These are phyloP conservation scores for Recurvirostra avosetta DNA, from an alignment of 2,113 vertebrate species.

Conservation along the genomic window DNA sequence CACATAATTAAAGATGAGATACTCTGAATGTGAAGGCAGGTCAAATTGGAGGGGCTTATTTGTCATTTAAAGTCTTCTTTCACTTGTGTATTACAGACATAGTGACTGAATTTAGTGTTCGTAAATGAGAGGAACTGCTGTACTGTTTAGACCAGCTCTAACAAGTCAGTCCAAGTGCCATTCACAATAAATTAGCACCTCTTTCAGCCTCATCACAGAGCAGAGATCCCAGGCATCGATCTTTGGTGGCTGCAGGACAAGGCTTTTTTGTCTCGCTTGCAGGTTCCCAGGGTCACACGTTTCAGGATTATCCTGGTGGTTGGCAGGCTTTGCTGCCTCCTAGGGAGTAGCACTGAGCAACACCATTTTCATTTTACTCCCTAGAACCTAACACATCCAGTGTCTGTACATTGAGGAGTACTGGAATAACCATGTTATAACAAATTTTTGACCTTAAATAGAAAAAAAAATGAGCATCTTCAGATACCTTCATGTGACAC, in stretches of 20 bases:
- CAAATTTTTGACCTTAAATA: background rate
- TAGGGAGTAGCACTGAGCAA: background rate
- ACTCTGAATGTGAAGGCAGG: background rate
- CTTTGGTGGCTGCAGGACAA: background rate
- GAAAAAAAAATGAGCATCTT: background rate
- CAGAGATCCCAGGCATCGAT: background rate
- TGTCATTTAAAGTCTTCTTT: background rate
- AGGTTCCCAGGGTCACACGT: rapidly evolving
- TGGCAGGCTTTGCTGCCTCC: background rate
- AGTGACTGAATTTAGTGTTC: background rate
- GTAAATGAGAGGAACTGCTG: background rate
- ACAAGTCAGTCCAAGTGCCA: background rate
- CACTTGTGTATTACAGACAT: background rate
- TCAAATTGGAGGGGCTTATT: background rate
- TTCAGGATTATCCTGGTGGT: background rate
- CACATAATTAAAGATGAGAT: background rate
- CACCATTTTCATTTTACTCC: background rate
- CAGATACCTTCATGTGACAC: background rate
- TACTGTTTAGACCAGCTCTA: background rate
- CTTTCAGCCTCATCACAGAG: background rate
- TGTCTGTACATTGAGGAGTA: background rate
- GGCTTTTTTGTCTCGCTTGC: background rate
- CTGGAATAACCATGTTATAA: background rate
- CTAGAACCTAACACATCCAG: background rate
- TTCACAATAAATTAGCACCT: background rate